Evolutionary conservation across 23 tunicate genomes (phyloP).

Genomic region (Ciona savignyi): DNA sequence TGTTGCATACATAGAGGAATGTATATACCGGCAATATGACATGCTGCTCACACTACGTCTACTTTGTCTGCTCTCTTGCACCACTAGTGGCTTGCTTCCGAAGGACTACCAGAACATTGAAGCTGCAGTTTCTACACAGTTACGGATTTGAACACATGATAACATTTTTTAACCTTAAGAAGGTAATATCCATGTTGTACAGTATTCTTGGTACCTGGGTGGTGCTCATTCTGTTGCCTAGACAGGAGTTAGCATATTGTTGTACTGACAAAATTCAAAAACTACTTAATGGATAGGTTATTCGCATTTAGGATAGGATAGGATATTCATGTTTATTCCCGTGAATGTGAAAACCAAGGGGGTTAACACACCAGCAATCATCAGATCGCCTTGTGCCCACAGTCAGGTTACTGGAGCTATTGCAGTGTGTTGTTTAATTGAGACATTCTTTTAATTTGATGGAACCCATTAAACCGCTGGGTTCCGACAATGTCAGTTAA

Average conservation of each 20-base stretch:
- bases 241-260: no score
- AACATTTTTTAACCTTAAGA: constrained; percentile 82
- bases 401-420: no score
- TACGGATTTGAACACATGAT: constrained; percentile 96
- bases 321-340: background rate
- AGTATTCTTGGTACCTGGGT: no score
- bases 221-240: no score
- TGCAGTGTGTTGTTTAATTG: no score
- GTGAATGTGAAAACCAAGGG: background rate
- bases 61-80: constrained; percentile 85
- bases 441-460: no score
- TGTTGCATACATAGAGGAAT: constrained; percentile 81
- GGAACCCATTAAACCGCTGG: no score
- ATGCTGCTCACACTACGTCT: constrained; percentile 61
- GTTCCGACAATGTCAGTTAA: no score
- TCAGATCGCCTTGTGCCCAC: no score
- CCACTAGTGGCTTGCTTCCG: constrained; percentile 79
- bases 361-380: background rate
- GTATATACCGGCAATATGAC: constrained; percentile 92
- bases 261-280: no score
- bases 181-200: constrained; percentile 24
- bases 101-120: constrained; percentile 60
- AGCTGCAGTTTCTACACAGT: constrained; percentile 86
- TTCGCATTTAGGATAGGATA: background rate
- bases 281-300: no score